Conservation (phyloP, 2,888 invertebrate genomes). For the Encarsia formosa region DNA sequence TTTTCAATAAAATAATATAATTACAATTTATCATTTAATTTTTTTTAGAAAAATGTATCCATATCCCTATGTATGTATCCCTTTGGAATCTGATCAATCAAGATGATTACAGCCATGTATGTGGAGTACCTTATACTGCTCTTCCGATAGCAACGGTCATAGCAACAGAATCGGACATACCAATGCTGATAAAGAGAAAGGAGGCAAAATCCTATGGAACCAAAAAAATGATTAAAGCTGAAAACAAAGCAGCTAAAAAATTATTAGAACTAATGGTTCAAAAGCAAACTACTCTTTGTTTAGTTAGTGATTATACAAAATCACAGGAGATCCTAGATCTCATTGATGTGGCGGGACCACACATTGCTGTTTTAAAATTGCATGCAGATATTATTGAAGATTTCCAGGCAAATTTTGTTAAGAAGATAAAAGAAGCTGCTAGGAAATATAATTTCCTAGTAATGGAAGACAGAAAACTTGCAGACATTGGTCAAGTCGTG, state of each 20-base stretch:
- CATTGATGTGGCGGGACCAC: constrained; percentile 72
- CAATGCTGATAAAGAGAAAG: constrained; percentile 89
- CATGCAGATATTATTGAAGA: constrained; percentile 87
- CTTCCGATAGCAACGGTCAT: constrained; percentile 88
- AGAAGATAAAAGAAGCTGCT: constrained; percentile 64
- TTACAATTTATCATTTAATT: too few relatives aligned
- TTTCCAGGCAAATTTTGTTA: constrained; percentile 64
- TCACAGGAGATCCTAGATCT: constrained; percentile 68
- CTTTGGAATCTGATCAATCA: too few relatives aligned
- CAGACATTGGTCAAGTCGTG: constrained; percentile 94
- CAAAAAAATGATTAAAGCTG: constrained; percentile 91
- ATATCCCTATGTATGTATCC: too few relatives aligned
- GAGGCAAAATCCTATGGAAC: constrained; percentile 95
- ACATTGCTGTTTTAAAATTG: constrained; percentile 83
- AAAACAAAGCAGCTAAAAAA: constrained; percentile 60
- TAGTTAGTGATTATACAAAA: constrained; percentile 82
- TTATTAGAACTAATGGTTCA: constrained; percentile 74
- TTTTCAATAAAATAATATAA: too few relatives aligned
- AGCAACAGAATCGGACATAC: constrained; percentile 66
- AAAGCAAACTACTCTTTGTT: constrained; percentile 84
- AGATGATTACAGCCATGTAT: constrained; percentile 74
- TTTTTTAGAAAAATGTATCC: too few relatives aligned
- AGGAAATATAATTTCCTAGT: constrained; percentile 80
- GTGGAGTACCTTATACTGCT: constrained; percentile 97
- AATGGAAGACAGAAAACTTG: constrained; percentile 95